Evolutionary conservation across 2,113 vertebrate species (phyloP).

Genomic region (Calypte anna): DNA sequence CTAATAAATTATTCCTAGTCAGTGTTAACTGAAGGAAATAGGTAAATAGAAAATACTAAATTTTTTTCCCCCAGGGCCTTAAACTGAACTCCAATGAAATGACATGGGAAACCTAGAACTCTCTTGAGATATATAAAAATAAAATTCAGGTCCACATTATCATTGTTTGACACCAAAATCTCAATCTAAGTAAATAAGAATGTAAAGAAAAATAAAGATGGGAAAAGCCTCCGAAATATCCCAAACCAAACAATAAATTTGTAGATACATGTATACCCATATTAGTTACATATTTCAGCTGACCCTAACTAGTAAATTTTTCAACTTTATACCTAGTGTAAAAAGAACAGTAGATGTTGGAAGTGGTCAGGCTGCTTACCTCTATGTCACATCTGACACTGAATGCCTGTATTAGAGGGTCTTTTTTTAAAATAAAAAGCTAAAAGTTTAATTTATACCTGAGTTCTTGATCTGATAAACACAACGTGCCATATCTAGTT

Average conservation of each 20-base stretch:
- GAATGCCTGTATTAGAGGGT: background rate
- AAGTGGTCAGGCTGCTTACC: background rate
- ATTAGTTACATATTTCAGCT: background rate
- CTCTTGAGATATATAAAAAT: background rate
- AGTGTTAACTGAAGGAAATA: background rate
- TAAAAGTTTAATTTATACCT: background rate
- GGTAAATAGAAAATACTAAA: background rate
- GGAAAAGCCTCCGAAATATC: background rate
- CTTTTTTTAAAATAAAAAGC: background rate
- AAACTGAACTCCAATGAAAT: background rate
- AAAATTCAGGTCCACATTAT: background rate
- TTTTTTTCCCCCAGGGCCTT: background rate
- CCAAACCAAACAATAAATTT: background rate
- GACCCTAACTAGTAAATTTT: background rate
- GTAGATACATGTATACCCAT: background rate
- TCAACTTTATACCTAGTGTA: background rate
- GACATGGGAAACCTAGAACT: background rate
- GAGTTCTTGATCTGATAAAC: background rate
- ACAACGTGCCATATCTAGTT: background rate
- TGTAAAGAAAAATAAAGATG: background rate
- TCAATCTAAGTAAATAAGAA: background rate
- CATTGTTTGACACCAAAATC: background rate
- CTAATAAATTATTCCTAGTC: background rate
- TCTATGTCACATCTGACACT: background rate
- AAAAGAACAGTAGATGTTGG: background rate